Conservation (phyloP, 2,888 invertebrate genomes). For the Dromius quadrimaculatus region DNA sequence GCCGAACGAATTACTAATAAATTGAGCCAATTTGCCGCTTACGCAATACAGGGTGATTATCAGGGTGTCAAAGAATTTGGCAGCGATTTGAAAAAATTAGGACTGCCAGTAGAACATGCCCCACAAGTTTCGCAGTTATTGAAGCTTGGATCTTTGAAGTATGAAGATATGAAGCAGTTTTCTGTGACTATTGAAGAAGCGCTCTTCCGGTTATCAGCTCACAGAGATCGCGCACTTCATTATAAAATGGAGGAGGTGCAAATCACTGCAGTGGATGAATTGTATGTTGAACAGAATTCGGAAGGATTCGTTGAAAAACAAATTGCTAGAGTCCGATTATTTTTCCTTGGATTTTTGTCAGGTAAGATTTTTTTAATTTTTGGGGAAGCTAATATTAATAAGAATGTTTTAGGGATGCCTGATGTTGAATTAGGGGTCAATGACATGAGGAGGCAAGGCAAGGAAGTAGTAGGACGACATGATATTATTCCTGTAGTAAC, state of each 20-base stretch:
- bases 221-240: constrained; percentile 87
- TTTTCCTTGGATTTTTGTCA: constrained; percentile 96
- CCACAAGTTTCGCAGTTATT: constrained; percentile 96
- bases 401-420: constrained; percentile 81
- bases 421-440: constrained; percentile 97
- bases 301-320: constrained; percentile 86
- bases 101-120: constrained; percentile 96
- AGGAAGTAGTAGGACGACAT: constrained; percentile 97
- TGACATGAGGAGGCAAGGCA: constrained; percentile 97
- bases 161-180: constrained; percentile 92
- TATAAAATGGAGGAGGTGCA: constrained; percentile 98
- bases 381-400: neutral
- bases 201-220: constrained; percentile 85
- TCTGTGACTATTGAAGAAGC: constrained; percentile 93
- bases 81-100: constrained; percentile 87
- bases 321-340: constrained; percentile 93
- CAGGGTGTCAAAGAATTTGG: constrained; percentile 95
- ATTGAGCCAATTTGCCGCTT: constrained; percentile 92
- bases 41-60: constrained; percentile 93
- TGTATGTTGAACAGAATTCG: constrained; percentile 88
- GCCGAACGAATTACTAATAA: constrained; percentile 92
- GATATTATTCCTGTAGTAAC: constrained; percentile 99
- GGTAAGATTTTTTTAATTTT: constrained; percentile 68
- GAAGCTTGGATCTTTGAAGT: constrained; percentile 92
- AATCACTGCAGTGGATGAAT: constrained; percentile 91